Evolutionary conservation across 2,113 vertebrate species (phyloP), one percentile per base, ranked within the genome.

Genomic region (Synodontis membranacea): DNA sequence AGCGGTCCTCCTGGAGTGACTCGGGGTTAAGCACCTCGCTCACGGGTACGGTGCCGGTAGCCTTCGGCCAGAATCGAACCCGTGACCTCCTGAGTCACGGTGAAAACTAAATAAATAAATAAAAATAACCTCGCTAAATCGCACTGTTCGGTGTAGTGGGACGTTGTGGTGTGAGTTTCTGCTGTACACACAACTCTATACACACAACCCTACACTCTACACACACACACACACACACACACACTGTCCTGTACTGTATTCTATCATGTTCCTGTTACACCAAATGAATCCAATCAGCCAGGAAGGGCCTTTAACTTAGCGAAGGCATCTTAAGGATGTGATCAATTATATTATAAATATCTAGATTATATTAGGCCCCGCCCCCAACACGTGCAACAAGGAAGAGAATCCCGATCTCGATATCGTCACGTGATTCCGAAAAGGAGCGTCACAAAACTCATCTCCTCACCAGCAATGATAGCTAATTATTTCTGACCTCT

Each of bases 11-110:
- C 46, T 70, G 60, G 17, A 80, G 76, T 48, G 60, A 80, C 84
- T 54, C 42, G 46, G 62, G 84, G 84, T 85, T 85, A 85, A 85
- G 74, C 75, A 23, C 42, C 42, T 23, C 12, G 84, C 83, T 75
- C 52, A 75, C 46, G 50, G 44, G 52, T 85, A 78, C 58, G 19
- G 84, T 19, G n/a, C 11, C 37, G 52, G 14, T 75, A 85, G 84
- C 84, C 68, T 12, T 44, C n/a, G 46, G 72, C 74, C 72, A 46
- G 50, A 76, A 76, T 84, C 50, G 10, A 72, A 56, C 64, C 68
- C 21, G 42, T 46, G 54, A 85, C 83, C 56, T 54, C 39, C 31
- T 50, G 72, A 85, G 74, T 66, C 84, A 85, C 12, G 37, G n/a
- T n/a, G n/a, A n/a, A n/a, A n/a, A n/a, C n/a, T n/a, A 60, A 42